phyloP scores from a whole-genome alignment of 2,113 vertebrate species.

The Scopus umbretta region DNA sequence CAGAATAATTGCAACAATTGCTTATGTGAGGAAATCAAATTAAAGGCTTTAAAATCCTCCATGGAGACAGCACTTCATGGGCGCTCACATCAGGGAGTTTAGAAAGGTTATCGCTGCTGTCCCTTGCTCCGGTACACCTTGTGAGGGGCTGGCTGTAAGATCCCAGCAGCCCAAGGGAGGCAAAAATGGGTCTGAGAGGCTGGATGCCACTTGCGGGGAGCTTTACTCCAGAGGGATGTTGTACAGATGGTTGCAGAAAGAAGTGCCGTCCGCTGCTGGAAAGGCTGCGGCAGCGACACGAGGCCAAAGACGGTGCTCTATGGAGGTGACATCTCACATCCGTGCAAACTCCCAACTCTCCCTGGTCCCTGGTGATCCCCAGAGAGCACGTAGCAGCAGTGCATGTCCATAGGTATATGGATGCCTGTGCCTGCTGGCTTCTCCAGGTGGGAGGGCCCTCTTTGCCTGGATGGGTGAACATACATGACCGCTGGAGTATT shows the following conservation, averaged over 20 bases:
- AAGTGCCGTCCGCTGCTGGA: rapidly evolving
- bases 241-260: rapidly evolving
- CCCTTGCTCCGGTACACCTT: neutral
- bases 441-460: neutral
- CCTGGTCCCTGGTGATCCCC: neutral
- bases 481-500: neutral
- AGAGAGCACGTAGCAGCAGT: neutral
- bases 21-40: conserved; percentile 74
- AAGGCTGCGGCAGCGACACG: neutral
- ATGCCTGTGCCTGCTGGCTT: neutral
- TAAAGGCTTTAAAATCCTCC: conserved; percentile 67
- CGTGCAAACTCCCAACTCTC: neutral
- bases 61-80: conserved; percentile 51
- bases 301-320: neutral
- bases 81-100: conserved; percentile 10
- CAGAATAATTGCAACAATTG: conserved; percentile 74
- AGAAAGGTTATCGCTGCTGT: conserved; percentile 38
- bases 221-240: neutral
- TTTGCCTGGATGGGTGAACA: neutral
- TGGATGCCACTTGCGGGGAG: neutral
- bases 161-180: neutral
- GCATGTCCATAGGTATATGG: neutral
- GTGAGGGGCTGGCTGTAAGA: neutral
- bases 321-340: neutral
- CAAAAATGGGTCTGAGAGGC: neutral